Evolutionary conservation across 2,113 vertebrate species (phyloP), one percentile per base, ranked within the genome.

Genomic region (Pseudois nayaur): DNA sequence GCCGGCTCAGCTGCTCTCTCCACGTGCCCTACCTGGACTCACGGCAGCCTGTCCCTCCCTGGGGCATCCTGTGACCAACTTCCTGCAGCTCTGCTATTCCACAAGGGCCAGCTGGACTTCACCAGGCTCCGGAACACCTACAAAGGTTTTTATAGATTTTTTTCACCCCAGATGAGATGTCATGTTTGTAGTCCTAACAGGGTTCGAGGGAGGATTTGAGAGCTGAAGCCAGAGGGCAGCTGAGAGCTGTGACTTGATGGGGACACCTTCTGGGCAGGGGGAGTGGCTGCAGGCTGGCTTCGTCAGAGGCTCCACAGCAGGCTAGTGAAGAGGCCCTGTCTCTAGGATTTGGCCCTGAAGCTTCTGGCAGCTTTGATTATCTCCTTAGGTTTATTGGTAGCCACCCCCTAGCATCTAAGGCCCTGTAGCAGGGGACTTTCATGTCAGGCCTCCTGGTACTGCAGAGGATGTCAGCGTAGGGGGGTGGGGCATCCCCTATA

Each of bases 381-480:
- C 19, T 67, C 54, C 33, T 64, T 85, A 13, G 40, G 29, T 40
- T 40, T 16, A 2, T 19, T 64, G 45, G n/a, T 76, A 43, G 36
- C 29, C 6, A 86, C 54, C 36, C 85, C 36, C 11, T 52, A 4
- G 1, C 11, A 48, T 48, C 25, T 45, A 15, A 14, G 50, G n/a
- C 36, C 27, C 21, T 6, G 40, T n/a, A 25, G 57, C 19, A 10
- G 27, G 88, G 45, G 10, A 33, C 59, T 40, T 6, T 55, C 8
- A 31, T 0, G 3, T 16, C 33, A 52, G 74, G 14, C 27, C 12
- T 48, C 48, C 21, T 36, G 76, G 43, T 25, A 5, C 57, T 21
- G 48, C 10, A 8, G 7, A 48, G 11, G 55, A 25, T 74, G 6
- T 40, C 11, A 2, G 23, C 8, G 2, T 4, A 0, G 19, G 2